phyloP scores from a whole-genome alignment of 2,113 vertebrate genomes.

The Callionymus lyra region DNA sequence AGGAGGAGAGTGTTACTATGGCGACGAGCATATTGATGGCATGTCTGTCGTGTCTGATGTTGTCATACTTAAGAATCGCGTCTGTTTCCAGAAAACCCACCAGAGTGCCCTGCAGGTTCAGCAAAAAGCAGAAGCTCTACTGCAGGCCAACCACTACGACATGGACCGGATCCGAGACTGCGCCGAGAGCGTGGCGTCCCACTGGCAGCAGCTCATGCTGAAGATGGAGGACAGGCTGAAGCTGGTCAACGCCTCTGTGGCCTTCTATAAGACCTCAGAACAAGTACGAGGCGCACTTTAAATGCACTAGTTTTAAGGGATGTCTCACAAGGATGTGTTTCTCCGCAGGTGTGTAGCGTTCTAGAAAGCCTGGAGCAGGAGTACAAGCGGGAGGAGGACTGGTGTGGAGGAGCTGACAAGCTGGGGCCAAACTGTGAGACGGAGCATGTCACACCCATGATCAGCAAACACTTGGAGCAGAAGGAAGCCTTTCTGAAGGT shows the following conservation, averaged over 20 bases:
- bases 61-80: no score
- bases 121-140: slow-evolving; percentile 93
- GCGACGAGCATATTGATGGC: no score
- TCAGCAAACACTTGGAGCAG: slow-evolving; percentile 96
- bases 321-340: not conserved
- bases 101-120: slow-evolving; percentile 98
- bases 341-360: slow-evolving; percentile 88
- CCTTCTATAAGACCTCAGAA: slow-evolving; percentile 98
- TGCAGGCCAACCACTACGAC: slow-evolving; percentile 95
- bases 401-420: slow-evolving; percentile 96
- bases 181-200: slow-evolving; percentile 93
- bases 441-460: slow-evolving; percentile 94
- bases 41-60: no score
- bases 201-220: slow-evolving; percentile 98
- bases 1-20: no score
- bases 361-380: slow-evolving; percentile 96
- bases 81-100: slow-evolving; percentile 81
- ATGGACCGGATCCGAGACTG: slow-evolving; percentile 98
- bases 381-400: slow-evolving; percentile 96
- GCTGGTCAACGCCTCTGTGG: slow-evolving; percentile 97
- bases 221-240: slow-evolving; percentile 99
- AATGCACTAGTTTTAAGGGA: no score
- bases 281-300: slow-evolving; percentile 67
- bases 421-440: slow-evolving; percentile 95
- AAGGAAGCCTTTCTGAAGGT: slow-evolving; percentile 98